Base-by-base conservation (phyloP, 2,113 vertebrate species). In the Zapornia atra region DNA sequence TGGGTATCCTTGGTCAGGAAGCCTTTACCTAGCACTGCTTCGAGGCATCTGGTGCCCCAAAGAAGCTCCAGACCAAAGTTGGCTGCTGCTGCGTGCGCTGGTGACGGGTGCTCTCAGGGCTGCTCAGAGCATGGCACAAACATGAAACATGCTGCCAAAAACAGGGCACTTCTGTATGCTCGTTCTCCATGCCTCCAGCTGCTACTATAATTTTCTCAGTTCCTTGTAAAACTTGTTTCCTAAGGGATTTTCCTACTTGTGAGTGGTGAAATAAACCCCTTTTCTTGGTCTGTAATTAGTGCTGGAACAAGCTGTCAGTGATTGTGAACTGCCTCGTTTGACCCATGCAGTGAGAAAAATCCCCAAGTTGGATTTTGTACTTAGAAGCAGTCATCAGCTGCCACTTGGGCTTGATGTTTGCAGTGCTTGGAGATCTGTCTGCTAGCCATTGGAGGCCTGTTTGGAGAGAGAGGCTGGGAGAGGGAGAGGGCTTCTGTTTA, bases 141-240 rank as follows among this genome's bases (percentile, higher is more conserved):
- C 7, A 12, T 3, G 20, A 72, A 84, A 72, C 22, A 3, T 22
- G 42, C 33, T 81, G 33, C 71, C 80, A 70, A 51, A 88, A 57
- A 5, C 1, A 1, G 60, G 36, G 20, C 18, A 12, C 34, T 73
- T 73, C 7, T 26, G 15, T n/a, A 15, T 13, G 46, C 18, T 57
- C 42, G 4, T 53, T 73, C 1, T 3, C 59, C 48, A 22, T 48
- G 51, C n/a, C 36, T 53, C 70, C 75, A 42, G n/a, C 20, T 44
- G 18, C n/a, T 71, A 31, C 26, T 46, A 8, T 21, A 0, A 0
- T 63, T 71, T n/a, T 50, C 79, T 24, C 20, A 12, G 0, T 79
- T 59, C 22, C 4, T 36, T 51, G 8, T 25, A 71, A 61, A 38
- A 10, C 17, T 53, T 82, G 15, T 88, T 88, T 75, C 38, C 16